A percentile compares a stretch with the other conserved stretches of the same genome.
Evolutionary conservation across 1,140 invertebrate species (phyloP).

Genomic region (Drosophila arawakana): DNA sequence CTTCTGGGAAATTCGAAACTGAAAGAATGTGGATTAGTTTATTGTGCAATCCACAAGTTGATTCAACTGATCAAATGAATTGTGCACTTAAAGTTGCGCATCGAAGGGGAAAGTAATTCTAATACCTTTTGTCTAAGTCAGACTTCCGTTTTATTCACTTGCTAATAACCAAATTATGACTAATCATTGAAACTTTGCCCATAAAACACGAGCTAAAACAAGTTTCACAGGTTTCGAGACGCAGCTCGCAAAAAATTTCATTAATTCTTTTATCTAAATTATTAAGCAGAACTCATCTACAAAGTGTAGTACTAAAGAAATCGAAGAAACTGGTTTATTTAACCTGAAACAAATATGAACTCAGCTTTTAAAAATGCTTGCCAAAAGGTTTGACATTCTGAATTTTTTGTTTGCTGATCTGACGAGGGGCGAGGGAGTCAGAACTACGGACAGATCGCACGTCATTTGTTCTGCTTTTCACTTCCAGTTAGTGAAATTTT

Average conservation of each 20-base stretch:
- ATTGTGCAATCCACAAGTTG: constrained; percentile 2
- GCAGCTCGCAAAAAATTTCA: constrained; percentile 48
- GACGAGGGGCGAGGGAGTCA: constrained; percentile 24
- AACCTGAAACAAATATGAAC: constrained; percentile 50
- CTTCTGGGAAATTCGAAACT: constrained; percentile 39
- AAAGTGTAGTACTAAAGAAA: constrained; percentile 38
- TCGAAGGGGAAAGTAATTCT: constrained; percentile 5
- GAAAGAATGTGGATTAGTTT: constrained; percentile 30
- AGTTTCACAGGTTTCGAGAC: constrained; percentile 59
- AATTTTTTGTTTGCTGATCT: constrained; percentile 48
- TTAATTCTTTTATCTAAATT: constrained; percentile 38
- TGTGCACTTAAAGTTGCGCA: not conserved
- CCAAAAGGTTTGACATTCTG: constrained; percentile 36
- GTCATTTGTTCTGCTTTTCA: constrained; percentile 82
- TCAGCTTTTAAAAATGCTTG: constrained; percentile 52
- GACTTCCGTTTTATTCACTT: constrained; percentile 60
- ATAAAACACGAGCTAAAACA: constrained; percentile 69
- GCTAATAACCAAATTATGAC: constrained; percentile 70
- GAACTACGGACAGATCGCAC: constrained; percentile 14
- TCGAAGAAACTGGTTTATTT: constrained; percentile 63
- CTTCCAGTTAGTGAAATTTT: constrained; percentile 79
- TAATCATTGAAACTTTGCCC: constrained; percentile 58
- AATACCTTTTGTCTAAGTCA: not conserved
- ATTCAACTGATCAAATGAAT: constrained; percentile 21
- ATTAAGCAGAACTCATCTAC: constrained; percentile 69